Evolutionary conservation across 2,113 vertebrate genomes (phyloP).

Genomic region (Gasterosteus nipponicus): DNA sequence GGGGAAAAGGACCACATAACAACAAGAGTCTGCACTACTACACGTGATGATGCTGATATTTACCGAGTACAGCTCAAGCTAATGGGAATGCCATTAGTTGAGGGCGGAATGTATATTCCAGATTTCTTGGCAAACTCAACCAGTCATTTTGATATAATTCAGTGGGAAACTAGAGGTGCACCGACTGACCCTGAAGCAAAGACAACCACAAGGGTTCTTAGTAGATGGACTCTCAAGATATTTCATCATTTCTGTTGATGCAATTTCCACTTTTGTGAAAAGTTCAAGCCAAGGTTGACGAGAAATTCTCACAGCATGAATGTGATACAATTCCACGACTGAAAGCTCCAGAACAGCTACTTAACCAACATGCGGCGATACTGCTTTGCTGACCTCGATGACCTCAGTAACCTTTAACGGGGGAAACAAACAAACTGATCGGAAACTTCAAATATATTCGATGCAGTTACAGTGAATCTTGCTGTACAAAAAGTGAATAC

Average conservation of each 20-base stretch:
- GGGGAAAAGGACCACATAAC: background rate
- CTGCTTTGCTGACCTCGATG: background rate
- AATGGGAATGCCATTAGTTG: background rate
- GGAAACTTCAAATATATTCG: background rate
- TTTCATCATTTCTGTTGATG: background rate
- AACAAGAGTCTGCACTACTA: background rate
- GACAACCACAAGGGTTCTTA: background rate
- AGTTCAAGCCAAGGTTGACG: background rate
- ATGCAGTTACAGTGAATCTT: background rate
- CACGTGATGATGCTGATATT: background rate
- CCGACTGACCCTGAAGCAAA: background rate
- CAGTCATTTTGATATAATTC: background rate
- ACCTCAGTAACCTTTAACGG: background rate
- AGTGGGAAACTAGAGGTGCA: background rate
- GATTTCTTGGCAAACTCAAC: background rate
- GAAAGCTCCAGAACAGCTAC: constrained; percentile 5
- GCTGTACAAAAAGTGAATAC: constrained; percentile 16
- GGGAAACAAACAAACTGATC: background rate
- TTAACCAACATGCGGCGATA: background rate
- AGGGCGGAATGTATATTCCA: background rate
- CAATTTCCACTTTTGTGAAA: background rate
- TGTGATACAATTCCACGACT: background rate
- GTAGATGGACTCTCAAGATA: background rate
- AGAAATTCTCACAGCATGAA: background rate
- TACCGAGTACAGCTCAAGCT: background rate